Evolutionary conservation across 2,888 invertebrate genomes (phyloP).

Genomic region (Clivina fossor): DNA sequence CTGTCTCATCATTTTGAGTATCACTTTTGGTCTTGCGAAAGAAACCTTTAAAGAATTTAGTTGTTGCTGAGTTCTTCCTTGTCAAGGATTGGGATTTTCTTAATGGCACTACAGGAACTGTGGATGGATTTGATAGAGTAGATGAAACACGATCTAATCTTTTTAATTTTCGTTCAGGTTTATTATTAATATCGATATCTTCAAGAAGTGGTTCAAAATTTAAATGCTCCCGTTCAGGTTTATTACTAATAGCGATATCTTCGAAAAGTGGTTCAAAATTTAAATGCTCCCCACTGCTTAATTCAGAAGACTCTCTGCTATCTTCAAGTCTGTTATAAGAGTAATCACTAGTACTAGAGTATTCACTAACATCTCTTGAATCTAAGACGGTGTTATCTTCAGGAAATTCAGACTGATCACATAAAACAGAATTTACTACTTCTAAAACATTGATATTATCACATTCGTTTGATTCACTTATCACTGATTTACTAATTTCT

Average conservation of each 20-base stretch:
- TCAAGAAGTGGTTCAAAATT: neutral
- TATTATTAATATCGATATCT: neutral
- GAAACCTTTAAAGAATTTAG: slow-evolving; percentile 14
- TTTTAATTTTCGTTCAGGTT: neutral
- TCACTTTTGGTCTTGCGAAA: slow-evolving; percentile 24
- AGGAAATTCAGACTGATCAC: neutral
- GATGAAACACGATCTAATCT: no score
- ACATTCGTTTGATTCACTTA: no score
- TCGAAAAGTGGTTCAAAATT: no score
- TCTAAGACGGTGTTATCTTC: no score
- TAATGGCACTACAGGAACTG: neutral
- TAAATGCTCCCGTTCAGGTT: neutral
- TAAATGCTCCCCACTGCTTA: slow-evolving; percentile 20
- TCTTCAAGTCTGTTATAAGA: slow-evolving; percentile 21
- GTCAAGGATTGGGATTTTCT: slow-evolving; percentile 18
- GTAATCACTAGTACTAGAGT: slow-evolving; percentile 25
- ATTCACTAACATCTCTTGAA: slow-evolving; percentile 14
- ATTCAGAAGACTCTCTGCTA: slow-evolving; percentile 9
- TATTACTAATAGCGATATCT: neutral
- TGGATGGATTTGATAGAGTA: neutral
- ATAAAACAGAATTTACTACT: slow-evolving; percentile 5
- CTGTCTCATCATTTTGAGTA: neutral
- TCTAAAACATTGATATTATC: no score
- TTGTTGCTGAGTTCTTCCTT: slow-evolving; percentile 18
- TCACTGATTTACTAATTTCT: no score